Conservation (phyloP, 2,797 vertebrate species). For the Gymnoscopelus braueri region DNA sequence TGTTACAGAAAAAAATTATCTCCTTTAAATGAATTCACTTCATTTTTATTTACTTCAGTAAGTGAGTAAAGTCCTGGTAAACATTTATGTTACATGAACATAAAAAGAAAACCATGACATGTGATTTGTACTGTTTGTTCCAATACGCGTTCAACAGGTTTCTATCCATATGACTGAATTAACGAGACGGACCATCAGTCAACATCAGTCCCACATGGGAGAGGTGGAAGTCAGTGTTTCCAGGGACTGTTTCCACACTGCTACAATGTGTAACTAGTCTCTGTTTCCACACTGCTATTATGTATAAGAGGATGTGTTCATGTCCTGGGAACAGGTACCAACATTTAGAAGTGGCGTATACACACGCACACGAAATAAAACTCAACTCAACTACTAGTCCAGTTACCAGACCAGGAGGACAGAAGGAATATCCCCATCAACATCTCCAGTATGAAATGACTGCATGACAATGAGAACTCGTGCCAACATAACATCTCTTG, state of each 20-base stretch:
- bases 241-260: constrained; percentile 34
- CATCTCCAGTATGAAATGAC: no score
- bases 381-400: constrained; percentile 16
- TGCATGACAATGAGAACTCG: no score
- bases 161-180: constrained; percentile 35
- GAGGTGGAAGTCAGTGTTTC: constrained; percentile 28
- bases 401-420: constrained; percentile 15
- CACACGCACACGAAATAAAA: background rate
- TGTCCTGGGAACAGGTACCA: constrained; percentile 3
- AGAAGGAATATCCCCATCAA: constrained; percentile 6
- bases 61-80: no score
- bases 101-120: background rate
- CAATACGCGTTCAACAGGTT: constrained; percentile 49
- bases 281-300: constrained; percentile 6
- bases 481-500: background rate
- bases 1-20: no score
- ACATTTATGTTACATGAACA: no score
- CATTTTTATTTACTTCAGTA: no score
- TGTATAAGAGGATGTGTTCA: constrained; percentile 1
- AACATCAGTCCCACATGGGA: constrained; percentile 23
- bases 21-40: no score
- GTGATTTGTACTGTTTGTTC: constrained; percentile 21
- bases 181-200: constrained; percentile 32
- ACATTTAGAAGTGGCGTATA: background rate
- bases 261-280: constrained; percentile 14